Evolutionary conservation across 2,797 vertebrate genomes (phyloP), one percentile per base, ranked within the genome.

Genomic region (Bradypus variegatus): DNA sequence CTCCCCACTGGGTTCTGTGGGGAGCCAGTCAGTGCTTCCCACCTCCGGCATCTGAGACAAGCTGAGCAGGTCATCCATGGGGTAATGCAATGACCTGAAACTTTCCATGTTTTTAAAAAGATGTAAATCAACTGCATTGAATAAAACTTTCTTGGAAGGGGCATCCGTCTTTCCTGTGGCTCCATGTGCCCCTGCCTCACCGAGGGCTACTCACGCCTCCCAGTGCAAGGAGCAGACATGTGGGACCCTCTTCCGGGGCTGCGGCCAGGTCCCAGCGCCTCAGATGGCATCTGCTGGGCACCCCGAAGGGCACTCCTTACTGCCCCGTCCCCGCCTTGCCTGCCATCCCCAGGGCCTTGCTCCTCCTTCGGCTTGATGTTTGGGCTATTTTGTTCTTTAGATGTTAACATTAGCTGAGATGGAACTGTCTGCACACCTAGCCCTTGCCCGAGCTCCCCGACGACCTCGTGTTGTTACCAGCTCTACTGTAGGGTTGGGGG

Each of bases 141-240:
- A 25, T 4, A 2, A 21, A 53, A 27, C 10, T 67, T 45, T 83
- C 86, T 75, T 33, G 77, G 72, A 45, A 5, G 25, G 4, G 7
- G 1, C n/a, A 13, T 55, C 72, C 15, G 23, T 38, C 16, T 38
- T 79, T 60, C 45, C 67, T 62, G 11, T 48, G 93, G 33, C 60
- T 60, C 55, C 23, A 6, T 1, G 21, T 6, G 14, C 9, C 64
- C n/a, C 36, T 60, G 80, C 48, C 36, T 10, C 3, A 1, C 33
- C 0, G 3, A 23, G 65, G 72, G 41, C 36, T 36, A 45, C 41
- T 45, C 41, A 65, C 3, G 0, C n/a, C 23, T 60, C 55, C 29
- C 10, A 1, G 21, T 6, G 14, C 9, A 1, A 4, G 36, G 33
- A 38, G 14, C 13, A 11, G 13, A 2, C 16, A 73, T 6, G 0